These are phyloP conservation scores for Hemiscyllium ocellatum DNA, from an alignment of 2,113 vertebrate species.

Conservation along the genomic window DNA sequence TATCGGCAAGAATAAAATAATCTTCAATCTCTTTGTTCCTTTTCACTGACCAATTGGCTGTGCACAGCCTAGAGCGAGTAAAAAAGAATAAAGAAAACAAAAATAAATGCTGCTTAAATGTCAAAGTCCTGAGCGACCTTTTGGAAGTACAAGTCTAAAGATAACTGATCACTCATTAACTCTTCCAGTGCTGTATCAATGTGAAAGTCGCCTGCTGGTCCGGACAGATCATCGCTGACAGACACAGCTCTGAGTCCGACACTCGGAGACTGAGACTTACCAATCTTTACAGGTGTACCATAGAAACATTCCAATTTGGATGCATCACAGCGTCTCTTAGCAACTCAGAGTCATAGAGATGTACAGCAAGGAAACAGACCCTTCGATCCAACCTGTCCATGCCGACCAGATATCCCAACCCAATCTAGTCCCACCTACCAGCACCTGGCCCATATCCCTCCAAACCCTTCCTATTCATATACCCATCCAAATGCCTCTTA, in stretches of 20 bases:
- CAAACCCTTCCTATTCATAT: too few species aligned
- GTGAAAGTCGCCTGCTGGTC: background rate
- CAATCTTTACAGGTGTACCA: too few species aligned
- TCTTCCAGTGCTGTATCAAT: background rate
- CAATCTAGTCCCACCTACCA: too few species aligned
- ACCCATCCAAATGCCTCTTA: too few species aligned
- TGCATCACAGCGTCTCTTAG: too few species aligned
- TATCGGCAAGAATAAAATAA: background rate
- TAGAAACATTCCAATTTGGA: too few species aligned
- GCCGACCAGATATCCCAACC: too few species aligned
- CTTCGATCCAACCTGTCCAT: too few species aligned
- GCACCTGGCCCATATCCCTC: too few species aligned
- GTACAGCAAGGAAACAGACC: too few species aligned
- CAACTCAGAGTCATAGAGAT: too few species aligned
- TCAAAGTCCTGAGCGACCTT: background rate
- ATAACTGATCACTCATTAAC: background rate
- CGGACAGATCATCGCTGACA: background rate
- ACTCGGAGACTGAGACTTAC: too few species aligned
- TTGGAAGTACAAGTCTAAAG: background rate
- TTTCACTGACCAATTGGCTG: background rate
- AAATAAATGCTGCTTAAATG: conserved; percentile 11
- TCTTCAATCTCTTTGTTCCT: background rate
- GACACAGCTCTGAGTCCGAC: background rate
- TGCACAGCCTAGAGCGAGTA: background rate
- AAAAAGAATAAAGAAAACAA: background rate